Percentiles rank a stretch among this genome's conserved stretches.
phyloP scores from a whole-genome alignment of 2,113 vertebrate genomes.

The Microcebus griseorufus region DNA sequence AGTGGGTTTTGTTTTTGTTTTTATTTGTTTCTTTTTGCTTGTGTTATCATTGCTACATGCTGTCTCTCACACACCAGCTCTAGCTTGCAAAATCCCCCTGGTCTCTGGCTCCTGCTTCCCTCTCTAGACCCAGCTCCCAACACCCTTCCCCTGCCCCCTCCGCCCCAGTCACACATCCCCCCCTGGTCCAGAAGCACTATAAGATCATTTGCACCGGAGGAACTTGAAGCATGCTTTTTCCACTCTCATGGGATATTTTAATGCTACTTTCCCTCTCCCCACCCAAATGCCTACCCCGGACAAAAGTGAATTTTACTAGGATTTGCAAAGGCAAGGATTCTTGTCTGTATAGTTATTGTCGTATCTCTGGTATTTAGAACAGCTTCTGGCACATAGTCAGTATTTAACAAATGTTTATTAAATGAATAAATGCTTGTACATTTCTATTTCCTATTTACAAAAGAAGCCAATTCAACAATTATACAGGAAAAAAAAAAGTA shows the following conservation, averaged over 20 bases:
- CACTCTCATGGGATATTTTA: not conserved
- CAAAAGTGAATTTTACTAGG: not conserved
- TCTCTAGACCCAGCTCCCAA: not conserved
- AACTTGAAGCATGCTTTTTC: not conserved
- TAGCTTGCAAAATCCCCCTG: not conserved
- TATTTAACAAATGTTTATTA: not conserved
- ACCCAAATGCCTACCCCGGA: not conserved
- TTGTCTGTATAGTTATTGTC: not conserved
- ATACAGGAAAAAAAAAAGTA: not conserved
- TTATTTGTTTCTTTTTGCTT: not conserved
- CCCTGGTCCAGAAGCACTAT: not conserved
- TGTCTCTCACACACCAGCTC: not conserved
- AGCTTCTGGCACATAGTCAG: not conserved
- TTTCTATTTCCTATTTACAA: not conserved
- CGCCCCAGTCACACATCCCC: not conserved
- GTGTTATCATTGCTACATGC: not conserved
- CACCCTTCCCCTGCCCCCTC: not conserved
- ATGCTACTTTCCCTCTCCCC: not conserved
- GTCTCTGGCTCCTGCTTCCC: not conserved
- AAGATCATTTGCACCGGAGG: not conserved
- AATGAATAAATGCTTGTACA: not conserved
- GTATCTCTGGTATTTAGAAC: not conserved
- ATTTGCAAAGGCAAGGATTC: not conserved
- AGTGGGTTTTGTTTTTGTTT: no score
- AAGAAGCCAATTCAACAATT: not conserved